Percentiles rank a stretch among this genome's conserved stretches.
phyloP scores from a whole-genome alignment of 2,888 invertebrate species.

The Machimus rusticus region DNA sequence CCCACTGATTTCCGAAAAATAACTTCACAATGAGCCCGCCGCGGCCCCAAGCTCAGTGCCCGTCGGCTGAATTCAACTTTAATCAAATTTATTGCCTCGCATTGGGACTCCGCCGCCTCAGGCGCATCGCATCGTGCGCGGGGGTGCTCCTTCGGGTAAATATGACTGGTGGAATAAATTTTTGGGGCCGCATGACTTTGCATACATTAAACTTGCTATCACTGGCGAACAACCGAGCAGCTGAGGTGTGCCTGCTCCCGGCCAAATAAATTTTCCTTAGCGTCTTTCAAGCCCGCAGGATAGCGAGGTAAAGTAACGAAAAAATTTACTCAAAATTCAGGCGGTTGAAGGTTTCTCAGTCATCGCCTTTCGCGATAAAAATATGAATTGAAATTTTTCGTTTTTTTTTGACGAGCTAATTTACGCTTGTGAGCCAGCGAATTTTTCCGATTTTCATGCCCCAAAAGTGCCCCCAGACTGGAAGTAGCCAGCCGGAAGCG shows the following conservation, averaged over 20 bases:
- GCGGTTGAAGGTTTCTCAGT: neutral
- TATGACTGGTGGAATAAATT: neutral
- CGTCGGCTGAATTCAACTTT: neutral
- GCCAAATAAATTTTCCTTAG: neutral
- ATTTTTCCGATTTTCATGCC: neutral
- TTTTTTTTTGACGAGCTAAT: neutral
- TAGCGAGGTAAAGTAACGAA: neutral
- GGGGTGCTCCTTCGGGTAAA: neutral
- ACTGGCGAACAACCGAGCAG: neutral
- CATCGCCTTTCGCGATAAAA: neutral
- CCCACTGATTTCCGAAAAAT: neutral
- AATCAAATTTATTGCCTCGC: neutral
- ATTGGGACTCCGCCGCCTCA: neutral
- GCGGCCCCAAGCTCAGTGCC: neutral
- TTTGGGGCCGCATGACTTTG: neutral
- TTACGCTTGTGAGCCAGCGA: neutral
- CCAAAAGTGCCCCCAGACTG: neutral
- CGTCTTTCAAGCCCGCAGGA: neutral
- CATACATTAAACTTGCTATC: neutral
- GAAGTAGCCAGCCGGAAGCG: neutral
- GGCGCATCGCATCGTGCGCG: neutral
- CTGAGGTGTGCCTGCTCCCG: neutral
- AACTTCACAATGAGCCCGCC: neutral
- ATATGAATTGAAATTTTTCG: neutral
- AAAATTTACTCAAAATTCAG: neutral